Percentiles rank a stretch among this genome's conserved stretches.
Conservation (phyloP, 2,113 vertebrate species). For the Elephas maximus region DNA sequence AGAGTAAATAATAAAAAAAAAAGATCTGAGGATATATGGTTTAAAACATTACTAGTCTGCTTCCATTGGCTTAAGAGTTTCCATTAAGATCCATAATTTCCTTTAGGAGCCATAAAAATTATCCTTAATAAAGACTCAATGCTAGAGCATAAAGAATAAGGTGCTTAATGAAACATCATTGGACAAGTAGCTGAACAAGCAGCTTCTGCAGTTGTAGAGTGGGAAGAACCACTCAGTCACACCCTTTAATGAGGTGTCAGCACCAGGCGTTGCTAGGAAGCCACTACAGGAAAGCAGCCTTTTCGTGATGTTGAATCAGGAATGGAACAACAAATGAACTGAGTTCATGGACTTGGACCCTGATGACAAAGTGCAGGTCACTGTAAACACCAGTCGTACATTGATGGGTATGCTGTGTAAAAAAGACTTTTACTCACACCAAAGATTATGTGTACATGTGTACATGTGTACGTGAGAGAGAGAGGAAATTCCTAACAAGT, state of each 20-base stretch:
- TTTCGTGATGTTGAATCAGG: background rate
- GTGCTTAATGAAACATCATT: background rate
- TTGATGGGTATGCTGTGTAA: background rate
- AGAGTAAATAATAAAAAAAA: background rate
- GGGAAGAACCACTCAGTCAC: background rate
- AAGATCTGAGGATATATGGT: background rate
- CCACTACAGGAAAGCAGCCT: background rate
- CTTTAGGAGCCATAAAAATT: background rate
- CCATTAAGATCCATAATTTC: background rate
- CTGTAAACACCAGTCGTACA: background rate
- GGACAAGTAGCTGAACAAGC: background rate
- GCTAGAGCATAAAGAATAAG: constrained; percentile 1
- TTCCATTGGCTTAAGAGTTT: background rate
- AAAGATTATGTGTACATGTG: background rate
- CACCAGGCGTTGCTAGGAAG: constrained; percentile 16
- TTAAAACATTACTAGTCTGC: background rate
- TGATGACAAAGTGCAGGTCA: background rate
- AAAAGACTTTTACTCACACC: background rate
- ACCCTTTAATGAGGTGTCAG: background rate
- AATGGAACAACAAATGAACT: background rate
- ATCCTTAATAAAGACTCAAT: constrained; percentile 3
- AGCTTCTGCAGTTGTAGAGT: background rate
- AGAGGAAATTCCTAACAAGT: background rate
- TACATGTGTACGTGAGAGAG: background rate
- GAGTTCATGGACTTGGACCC: background rate